phyloP scores from a whole-genome alignment of 2,797 vertebrate species.

The Mionectes olivaceus region DNA sequence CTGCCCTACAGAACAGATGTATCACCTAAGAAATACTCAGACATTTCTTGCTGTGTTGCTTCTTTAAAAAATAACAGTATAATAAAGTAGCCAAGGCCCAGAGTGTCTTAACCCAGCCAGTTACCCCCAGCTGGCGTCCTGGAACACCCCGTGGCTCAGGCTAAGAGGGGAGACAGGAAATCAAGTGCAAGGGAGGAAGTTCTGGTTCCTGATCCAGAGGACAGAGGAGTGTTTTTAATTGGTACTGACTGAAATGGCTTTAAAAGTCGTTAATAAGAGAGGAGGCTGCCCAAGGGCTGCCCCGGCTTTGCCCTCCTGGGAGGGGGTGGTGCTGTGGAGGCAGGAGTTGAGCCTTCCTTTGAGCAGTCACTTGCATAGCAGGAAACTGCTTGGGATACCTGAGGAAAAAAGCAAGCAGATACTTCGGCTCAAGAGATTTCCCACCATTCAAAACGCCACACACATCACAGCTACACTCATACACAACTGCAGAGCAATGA shows the following conservation, averaged over 20 bases:
- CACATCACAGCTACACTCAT: neutral
- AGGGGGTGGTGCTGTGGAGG: neutral
- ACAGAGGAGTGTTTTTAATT: constrained; percentile 5
- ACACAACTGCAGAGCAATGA: neutral
- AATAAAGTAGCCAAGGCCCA: neutral
- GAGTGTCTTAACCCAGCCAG: neutral
- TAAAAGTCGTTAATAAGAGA: neutral
- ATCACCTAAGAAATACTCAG: constrained; percentile 15
- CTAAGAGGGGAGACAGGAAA: neutral
- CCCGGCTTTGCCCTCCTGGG: neutral
- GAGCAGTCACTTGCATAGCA: constrained; percentile 73
- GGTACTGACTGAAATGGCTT: neutral
- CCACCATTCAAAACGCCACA: neutral
- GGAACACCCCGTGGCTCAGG: neutral
- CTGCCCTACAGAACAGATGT: neutral
- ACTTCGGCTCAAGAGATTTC: neutral
- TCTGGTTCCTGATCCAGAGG: neutral
- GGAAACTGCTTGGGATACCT: constrained; percentile 51
- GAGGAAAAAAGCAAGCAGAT: neutral
- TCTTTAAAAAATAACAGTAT: neutral
- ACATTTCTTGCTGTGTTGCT: neutral
- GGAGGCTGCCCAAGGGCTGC: neutral
- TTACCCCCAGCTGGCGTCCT: neutral
- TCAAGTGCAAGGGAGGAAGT: neutral
- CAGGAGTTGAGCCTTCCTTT: constrained; percentile 4